These are phyloP conservation scores for Lepisosteus osseus DNA, from an alignment of 2,113 vertebrate species.

Conservation along the genomic window DNA sequence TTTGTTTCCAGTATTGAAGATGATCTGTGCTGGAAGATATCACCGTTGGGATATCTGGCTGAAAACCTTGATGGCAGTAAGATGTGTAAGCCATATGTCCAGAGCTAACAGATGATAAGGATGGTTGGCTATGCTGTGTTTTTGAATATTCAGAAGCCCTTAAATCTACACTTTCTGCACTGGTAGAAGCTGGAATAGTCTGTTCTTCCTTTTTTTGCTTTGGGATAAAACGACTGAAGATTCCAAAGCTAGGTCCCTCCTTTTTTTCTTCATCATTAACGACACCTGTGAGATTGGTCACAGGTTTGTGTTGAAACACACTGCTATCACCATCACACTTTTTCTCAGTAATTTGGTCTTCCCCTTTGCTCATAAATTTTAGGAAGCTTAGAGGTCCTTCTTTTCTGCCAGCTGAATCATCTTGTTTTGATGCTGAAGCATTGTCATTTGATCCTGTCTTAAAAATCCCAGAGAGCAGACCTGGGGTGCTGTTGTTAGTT, in stretches of 20 bases:
- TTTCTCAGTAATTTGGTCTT: not conserved
- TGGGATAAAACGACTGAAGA: conserved; percentile 25
- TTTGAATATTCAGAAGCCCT: conserved; percentile 58
- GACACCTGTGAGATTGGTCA: not conserved
- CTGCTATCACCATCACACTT: not conserved
- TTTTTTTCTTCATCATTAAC: conserved; percentile 17
- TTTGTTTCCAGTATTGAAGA: conserved; percentile 39
- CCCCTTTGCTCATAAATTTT: conserved; percentile 31
- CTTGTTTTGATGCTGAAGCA: conserved; percentile 46
- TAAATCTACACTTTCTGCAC: conserved; percentile 59
- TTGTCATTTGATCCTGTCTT: conserved; percentile 57
- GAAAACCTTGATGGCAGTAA: conserved; percentile 33
- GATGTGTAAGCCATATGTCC: conserved; percentile 48
- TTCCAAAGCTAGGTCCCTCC: conserved; percentile 16
- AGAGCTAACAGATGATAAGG: conserved; percentile 48
- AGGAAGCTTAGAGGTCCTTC: conserved; percentile 38
- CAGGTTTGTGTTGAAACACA: not conserved
- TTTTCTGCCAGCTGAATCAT: conserved; percentile 32
- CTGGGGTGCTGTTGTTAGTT: conserved; percentile 30
- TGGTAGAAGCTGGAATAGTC: conserved; percentile 36
- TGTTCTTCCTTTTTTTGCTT: conserved; percentile 37
- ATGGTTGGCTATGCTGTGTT: conserved; percentile 44
- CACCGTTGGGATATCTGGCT: conserved; percentile 29
- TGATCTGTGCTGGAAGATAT: conserved; percentile 49
- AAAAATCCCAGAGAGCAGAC: conserved; percentile 59